phyloP scores from a whole-genome alignment of 2,113 vertebrate species.

The Leiothrix lutea region DNA sequence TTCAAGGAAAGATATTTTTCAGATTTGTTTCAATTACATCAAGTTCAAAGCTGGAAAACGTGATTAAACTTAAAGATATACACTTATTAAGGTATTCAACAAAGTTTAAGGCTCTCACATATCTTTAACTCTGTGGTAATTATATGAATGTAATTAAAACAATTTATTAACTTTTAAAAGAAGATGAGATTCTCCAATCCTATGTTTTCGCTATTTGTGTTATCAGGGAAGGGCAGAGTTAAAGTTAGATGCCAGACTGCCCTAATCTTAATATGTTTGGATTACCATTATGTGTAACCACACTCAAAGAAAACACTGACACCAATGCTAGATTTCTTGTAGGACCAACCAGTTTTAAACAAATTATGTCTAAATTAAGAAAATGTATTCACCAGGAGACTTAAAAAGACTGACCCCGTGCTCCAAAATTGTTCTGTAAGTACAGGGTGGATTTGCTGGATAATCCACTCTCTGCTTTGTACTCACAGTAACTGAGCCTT shows the following conservation, averaged over 20 bases:
- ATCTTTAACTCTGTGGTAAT: not conserved
- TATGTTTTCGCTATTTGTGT: not conserved
- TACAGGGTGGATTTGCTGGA: not conserved
- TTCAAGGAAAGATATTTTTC: not conserved
- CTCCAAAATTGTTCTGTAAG: not conserved
- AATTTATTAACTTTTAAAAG: slow-evolving; percentile 2
- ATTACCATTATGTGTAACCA: slow-evolving; percentile 12
- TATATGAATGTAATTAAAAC: not conserved
- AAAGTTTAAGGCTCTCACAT: not conserved
- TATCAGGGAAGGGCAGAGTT: slow-evolving; percentile 6
- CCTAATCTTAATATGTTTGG: slow-evolving; percentile 20
- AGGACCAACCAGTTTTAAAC: not conserved
- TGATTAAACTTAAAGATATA: not conserved
- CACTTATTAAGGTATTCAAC: not conserved
- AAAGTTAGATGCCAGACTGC: slow-evolving; percentile 11
- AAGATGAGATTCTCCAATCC: not conserved
- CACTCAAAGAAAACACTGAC: slow-evolving; percentile 41
- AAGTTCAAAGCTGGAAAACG: not conserved
- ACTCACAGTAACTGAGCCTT: not conserved
- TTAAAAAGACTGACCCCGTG: not conserved
- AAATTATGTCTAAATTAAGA: not conserved
- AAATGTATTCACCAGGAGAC: not conserved
- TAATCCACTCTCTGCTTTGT: not conserved
- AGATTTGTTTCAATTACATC: slow-evolving; percentile 9
- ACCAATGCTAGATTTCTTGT: not conserved